Base-by-base conservation (phyloP, 2,888 invertebrate species). In the Cremastobaeus sp. region DNA sequence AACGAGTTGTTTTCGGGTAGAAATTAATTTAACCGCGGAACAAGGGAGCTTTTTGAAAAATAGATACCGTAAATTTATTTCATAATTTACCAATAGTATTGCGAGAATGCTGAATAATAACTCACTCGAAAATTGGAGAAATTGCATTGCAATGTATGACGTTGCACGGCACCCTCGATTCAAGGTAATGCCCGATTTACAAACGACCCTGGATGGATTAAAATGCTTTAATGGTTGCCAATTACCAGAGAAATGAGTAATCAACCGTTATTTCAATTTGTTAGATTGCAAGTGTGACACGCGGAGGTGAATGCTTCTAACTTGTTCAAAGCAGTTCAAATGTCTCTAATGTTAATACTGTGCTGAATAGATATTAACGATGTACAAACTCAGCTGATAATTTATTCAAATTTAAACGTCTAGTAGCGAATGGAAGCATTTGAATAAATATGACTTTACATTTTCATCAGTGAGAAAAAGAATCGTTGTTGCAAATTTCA, bases 191-290 rank as follows among this genome's bases (percentile, higher is more conserved):
- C 55, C 25, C 20, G 39, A 20, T 55, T 9, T 9, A 6, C 20
- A 11, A 35, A 20, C 9, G 14, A 39, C 39, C 18, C 8, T 47
- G 30, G 12, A 45, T 47, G 9, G 30, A 65, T 65, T 48, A 55
- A 65, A 65, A 65, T 54, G 20, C 37, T 45, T 47, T 30, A 47
- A 54, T 47, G 32, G 45, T 20, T 54, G 28, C 15, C 37, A 48
- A 55, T 65, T 65, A 65, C 18, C n/a, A n/a, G 25, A 39, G 25
- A 55, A 55, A 39, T 37, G 47, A 65, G 55, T 65, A 57, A 50
- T 66, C 57, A 66, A 14, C 12, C 28, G 37, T 41, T 57, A 57
- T 48, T 48, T 41, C 41, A 15, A 14, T 28, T 57, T 48, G 30
- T 39, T 35, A 20, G 50, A 50, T 15, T 20, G 25, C 5, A 8